These are phyloP conservation scores for Turritopsis rubra DNA, from an alignment of 30 jellyfish, hydroid and myxozoan species.

Conservation along the genomic window DNA sequence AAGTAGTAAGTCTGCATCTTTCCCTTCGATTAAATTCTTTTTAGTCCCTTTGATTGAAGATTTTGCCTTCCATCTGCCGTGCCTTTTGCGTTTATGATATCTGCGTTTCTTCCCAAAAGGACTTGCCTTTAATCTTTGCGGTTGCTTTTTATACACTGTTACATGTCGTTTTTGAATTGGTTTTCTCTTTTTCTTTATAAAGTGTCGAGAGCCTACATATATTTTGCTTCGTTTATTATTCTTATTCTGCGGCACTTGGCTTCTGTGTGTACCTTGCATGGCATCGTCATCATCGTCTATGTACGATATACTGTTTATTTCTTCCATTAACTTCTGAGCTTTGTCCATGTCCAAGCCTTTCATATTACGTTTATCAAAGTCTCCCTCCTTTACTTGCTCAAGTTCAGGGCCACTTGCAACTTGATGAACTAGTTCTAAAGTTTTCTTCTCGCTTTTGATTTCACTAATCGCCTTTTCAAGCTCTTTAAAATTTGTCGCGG, in stretches of 20 bases:
- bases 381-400: background rate
- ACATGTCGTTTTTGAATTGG: background rate
- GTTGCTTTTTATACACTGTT: background rate
- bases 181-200: background rate
- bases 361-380: constrained; percentile 25
- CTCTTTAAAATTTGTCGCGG: constrained; percentile 1
- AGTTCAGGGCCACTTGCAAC: background rate
- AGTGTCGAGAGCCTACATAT: background rate
- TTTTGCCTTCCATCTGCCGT: constrained; percentile 6
- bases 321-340: constrained; percentile 3
- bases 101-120: background rate
- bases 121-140: background rate
- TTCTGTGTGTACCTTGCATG: background rate
- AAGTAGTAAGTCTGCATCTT: background rate
- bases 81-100: background rate
- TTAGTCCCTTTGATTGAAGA: background rate
- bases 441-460: constrained; percentile 14
- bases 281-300: constrained; percentile 8
- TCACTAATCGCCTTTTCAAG: constrained; percentile 24
- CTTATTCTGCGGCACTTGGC: background rate
- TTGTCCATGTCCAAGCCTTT: background rate
- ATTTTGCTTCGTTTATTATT: background rate
- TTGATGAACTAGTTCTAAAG: background rate
- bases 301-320: background rate
- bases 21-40: constrained; percentile 3